phyloP scores from a whole-genome alignment of 2,888 invertebrate genomes.

The Thera obeliscata region DNA sequence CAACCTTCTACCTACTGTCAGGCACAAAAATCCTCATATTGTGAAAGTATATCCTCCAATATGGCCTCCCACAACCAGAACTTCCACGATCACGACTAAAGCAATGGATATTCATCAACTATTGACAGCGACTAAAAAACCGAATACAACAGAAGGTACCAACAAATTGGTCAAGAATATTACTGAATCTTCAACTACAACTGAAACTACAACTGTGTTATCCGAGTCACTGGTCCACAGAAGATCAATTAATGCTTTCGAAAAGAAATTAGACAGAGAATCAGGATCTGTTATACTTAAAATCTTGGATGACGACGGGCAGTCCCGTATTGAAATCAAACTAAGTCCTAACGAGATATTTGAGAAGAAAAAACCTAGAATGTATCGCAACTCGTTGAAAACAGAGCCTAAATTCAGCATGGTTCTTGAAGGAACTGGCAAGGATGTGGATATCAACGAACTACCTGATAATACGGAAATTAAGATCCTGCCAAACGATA shows the following conservation, averaged over 20 bases:
- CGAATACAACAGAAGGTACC: neutral
- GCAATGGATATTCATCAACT: neutral
- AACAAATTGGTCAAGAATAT: neutral
- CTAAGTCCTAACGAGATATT: conserved; percentile 39
- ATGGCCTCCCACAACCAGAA: conserved; percentile 1
- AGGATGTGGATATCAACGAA: conserved; percentile 11
- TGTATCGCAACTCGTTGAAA: conserved; percentile 22
- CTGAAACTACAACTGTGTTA: neutral
- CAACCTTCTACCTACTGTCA: neutral
- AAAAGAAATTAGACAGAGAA: conserved; percentile 28
- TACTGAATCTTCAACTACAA: neutral
- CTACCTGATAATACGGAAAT: conserved; percentile 43
- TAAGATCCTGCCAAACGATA: conserved; percentile 50
- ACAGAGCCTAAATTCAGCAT: conserved; percentile 13
- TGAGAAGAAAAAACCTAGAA: conserved; percentile 25
- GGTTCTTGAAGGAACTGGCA: conserved; percentile 14
- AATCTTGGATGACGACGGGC: conserved; percentile 50
- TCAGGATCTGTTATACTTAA: conserved; percentile 51
- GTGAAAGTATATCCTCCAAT: conserved; percentile 17
- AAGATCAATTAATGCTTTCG: conserved; percentile 48
- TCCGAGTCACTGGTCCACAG: conserved; percentile 37
- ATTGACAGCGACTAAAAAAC: neutral
- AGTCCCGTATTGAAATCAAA: conserved; percentile 59
- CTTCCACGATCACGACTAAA: neutral
- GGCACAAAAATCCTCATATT: conserved; percentile 13